Evolutionary conservation across 2,113 vertebrate genomes (phyloP).

Genomic region (Thermophis baileyi): DNA sequence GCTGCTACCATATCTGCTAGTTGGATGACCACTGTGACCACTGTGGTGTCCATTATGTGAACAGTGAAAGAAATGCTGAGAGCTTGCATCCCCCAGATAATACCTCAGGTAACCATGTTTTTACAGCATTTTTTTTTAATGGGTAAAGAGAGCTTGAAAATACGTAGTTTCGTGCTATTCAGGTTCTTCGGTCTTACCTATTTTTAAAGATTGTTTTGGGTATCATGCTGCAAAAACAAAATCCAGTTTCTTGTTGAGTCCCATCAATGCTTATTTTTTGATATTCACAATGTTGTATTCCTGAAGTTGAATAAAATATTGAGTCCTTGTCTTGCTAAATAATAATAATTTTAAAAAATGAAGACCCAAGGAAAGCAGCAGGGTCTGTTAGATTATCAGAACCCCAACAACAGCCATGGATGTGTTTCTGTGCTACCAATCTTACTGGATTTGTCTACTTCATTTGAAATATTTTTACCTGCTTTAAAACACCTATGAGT

Average conservation of each 20-base stretch:
- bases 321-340: background rate
- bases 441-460: background rate
- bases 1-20: background rate
- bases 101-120: background rate
- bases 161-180: background rate
- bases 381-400: background rate
- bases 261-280: background rate
- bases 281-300: background rate
- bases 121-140: background rate
- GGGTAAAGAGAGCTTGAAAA: background rate
- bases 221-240: background rate
- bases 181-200: background rate
- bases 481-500: background rate
- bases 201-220: background rate
- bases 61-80: background rate
- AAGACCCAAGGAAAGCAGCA: background rate
- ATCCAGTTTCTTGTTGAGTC: background rate
- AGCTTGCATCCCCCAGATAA: background rate
- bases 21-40: background rate
- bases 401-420: background rate
- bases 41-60: background rate
- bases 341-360: background rate
- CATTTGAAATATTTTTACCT: background rate
- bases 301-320: background rate
- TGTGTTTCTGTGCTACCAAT: background rate